Evolutionary conservation across 1,140 invertebrate genomes (phyloP), one percentile per base, ranked within the genome.

Genomic region (Macrocentrus cingulum): DNA sequence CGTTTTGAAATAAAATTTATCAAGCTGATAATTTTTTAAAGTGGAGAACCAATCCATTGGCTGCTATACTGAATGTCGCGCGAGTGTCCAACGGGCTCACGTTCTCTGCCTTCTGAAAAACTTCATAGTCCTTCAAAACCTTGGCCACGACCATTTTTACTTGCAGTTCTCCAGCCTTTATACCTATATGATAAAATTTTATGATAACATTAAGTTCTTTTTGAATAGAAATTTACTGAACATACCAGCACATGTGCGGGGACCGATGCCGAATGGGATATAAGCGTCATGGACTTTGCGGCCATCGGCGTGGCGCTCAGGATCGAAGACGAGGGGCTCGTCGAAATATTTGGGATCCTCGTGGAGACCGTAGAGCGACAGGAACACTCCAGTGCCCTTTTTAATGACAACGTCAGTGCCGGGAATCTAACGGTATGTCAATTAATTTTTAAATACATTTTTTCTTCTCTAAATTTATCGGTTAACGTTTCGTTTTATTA

Each of bases 121-220:
- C 70, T 51, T 71, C 67, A 61, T 81, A 81, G 2, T 76, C 64
- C 18, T 68, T 69, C 5, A 85, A 49, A 19, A 85, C 71, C 36
- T 79, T 71, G 0, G 74, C 72, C 25, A 85, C 49, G 6, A 86
- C 84, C 9, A 88, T 64, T 74, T 90, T 90, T 0, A 84, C 78
- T 61, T 89, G 85, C 42, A 89, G 66, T 3, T 85, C 58, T 2
- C 87, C 88, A 48, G 89, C 83, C 55, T 88, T 81, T 73, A 83
- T 78, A 13, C 85, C 87, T 80, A 29, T 29, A 5, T 29, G 4
- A 29, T 29, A 29, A 5, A 29, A 29, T 29, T 29, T 29, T 29
- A 5, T 29, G 25, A 29, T 29, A n/a, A n/a, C n/a, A n/a, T n/a
- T n/a, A n/a, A n/a, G n/a, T 29, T 29, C 4, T 4, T 9, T 29